Evolutionary conservation across 2,113 vertebrate species (phyloP).

Genomic region (Syngnathus floridae): DNA sequence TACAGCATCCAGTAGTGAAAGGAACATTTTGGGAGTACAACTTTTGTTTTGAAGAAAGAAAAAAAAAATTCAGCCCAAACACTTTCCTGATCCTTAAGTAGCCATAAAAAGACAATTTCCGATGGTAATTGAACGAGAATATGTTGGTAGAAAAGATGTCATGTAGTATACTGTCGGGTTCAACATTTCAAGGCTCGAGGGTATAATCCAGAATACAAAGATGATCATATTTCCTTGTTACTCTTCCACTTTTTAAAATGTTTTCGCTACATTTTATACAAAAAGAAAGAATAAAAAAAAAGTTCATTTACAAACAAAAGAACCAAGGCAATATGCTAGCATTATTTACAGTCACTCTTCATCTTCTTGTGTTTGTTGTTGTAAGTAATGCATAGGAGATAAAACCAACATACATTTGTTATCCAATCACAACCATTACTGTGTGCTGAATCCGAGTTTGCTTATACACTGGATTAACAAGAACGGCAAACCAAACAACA

Average conservation of each 20-base stretch:
- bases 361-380: constrained; percentile 22
- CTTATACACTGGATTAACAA: constrained; percentile 63
- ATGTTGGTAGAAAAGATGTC: constrained; percentile 82
- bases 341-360: constrained; percentile 89
- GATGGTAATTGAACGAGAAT: constrained; percentile 73
- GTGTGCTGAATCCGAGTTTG: constrained; percentile 59
- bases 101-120: constrained; percentile 72
- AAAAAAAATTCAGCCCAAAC: constrained; percentile 74
- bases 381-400: constrained; percentile 84
- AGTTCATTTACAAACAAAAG: constrained; percentile 96
- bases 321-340: constrained; percentile 93
- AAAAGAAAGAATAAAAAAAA: constrained; percentile 99
- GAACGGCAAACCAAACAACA: constrained; percentile 57
- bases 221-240: constrained; percentile 62
- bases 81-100: constrained; percentile 64
- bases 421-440: constrained; percentile 47
- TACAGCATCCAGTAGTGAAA: constrained; percentile 89
- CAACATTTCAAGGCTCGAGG: constrained; percentile 89
- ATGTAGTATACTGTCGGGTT: constrained; percentile 82
- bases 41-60: constrained; percentile 4
- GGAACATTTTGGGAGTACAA: constrained; percentile 80
- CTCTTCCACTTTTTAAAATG: constrained; percentile 64
- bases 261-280: constrained; percentile 89
- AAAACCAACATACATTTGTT: constrained; percentile 63
- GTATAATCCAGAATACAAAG: constrained; percentile 90